Evolutionary conservation across 2,113 vertebrate species (phyloP).

Genomic region (Lucifuga dentata): DNA sequence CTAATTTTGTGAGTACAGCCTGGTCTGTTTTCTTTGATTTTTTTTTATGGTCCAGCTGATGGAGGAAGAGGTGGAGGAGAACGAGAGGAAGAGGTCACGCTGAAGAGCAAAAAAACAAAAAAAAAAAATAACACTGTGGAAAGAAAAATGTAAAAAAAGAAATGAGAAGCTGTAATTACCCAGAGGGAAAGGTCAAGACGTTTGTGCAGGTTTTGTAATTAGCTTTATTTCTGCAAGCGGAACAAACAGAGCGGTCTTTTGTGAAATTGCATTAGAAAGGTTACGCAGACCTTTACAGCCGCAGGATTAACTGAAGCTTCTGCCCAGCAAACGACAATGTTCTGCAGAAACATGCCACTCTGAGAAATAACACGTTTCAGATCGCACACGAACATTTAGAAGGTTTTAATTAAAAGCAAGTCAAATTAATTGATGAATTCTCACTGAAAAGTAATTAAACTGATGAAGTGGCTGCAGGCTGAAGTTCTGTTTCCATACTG

Average conservation of each 20-base stretch:
- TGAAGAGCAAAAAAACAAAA: constrained; percentile 43
- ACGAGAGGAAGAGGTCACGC: neutral
- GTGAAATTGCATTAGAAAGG: constrained; percentile 82
- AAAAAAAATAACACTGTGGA: too few species aligned
- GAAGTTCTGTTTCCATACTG: constrained; percentile 28
- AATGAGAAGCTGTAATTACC: constrained; percentile 69
- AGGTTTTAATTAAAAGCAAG: constrained; percentile 64
- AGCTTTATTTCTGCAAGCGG: constrained; percentile 75
- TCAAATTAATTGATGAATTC: constrained; percentile 64
- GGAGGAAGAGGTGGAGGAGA: too few species aligned
- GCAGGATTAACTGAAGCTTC: constrained; percentile 50
- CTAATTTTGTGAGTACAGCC: too few species aligned
- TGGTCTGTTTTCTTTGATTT: too few species aligned
- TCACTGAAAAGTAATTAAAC: constrained; percentile 66
- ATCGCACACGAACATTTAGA: constrained; percentile 46
- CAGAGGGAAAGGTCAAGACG: constrained; percentile 76
- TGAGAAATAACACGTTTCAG: constrained; percentile 20
- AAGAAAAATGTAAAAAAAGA: constrained; percentile 36
- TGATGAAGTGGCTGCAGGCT: constrained; percentile 48
- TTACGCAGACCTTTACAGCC: constrained; percentile 71
- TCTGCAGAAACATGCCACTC: neutral
- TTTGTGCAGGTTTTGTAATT: constrained; percentile 75
- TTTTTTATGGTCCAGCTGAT: too few species aligned
- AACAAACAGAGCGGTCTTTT: constrained; percentile 79
- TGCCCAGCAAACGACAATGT: constrained; percentile 20